A percentile compares a stretch with the other conserved stretches of the same genome.
Evolutionary conservation across 2,113 vertebrate genomes (phyloP).

Genomic region (Sinocyclocheilus maitianheensis): DNA sequence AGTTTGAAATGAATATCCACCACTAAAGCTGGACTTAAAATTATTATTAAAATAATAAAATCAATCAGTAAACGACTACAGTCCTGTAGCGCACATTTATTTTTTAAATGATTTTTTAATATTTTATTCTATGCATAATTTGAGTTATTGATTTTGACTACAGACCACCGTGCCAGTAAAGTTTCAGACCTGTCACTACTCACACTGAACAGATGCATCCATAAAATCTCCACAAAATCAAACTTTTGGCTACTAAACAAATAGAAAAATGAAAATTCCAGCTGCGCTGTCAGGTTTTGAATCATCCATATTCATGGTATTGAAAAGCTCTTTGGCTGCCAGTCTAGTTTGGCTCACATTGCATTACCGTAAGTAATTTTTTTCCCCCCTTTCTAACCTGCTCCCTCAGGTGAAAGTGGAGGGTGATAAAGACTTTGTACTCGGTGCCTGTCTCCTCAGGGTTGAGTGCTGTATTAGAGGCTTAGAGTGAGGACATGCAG

Average conservation of each 20-base stretch:
- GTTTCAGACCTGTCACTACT: constrained; percentile 31
- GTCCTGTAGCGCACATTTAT: neutral
- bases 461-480: constrained; percentile 49
- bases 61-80: neutral
- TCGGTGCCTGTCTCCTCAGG: constrained; percentile 56
- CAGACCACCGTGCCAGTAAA: neutral
- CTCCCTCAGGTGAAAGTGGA: constrained; percentile 54
- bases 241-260: constrained; percentile 19
- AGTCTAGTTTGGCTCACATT: constrained; percentile 47
- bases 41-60: neutral
- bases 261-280: constrained; percentile 35
- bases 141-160: constrained; percentile 15
- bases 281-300: constrained; percentile 47
- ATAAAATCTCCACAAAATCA: constrained; percentile 17
- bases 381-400: constrained; percentile 9
- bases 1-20: constrained; percentile 9
- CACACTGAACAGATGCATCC: constrained; percentile 13
- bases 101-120: neutral
- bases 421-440: constrained; percentile 62
- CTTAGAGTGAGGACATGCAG: constrained; percentile 59
- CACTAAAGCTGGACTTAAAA: neutral
- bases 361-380: constrained; percentile 29
- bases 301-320: constrained; percentile 43
- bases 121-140: neutral
- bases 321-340: constrained; percentile 47